Evolutionary conservation across 1,140 invertebrate species (phyloP).

Genomic region (Amphibalanus amphitrite): DNA sequence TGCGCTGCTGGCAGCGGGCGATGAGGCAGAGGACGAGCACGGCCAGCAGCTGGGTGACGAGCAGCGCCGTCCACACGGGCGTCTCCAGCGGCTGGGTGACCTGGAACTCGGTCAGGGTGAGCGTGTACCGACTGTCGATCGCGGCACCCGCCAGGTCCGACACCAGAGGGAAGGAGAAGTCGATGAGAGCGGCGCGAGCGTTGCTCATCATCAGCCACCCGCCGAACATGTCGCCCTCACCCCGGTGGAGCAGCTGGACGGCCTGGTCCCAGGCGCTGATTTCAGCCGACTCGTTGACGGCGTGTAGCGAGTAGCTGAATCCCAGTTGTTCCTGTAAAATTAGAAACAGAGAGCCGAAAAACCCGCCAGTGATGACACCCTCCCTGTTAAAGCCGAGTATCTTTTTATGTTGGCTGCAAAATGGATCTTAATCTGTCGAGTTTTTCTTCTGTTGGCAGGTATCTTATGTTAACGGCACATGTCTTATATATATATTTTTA

Average conservation of each 20-base stretch:
- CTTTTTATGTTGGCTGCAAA: no score
- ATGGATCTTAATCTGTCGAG: no score
- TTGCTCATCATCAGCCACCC: background rate
- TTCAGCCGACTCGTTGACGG: background rate
- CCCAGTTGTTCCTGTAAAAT: background rate
- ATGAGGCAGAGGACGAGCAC: background rate
- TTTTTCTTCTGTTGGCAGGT: no score
- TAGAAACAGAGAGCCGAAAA: background rate
- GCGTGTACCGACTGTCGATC: background rate
- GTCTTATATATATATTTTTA: no score
- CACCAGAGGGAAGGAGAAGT: background rate
- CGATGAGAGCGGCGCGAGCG: background rate
- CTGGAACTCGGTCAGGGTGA: background rate
- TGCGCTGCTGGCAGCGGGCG: background rate
- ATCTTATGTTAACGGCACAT: no score
- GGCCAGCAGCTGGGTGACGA: background rate
- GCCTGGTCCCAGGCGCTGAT: background rate
- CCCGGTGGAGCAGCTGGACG: background rate
- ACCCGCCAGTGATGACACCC: background rate
- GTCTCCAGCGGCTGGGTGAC: background rate
- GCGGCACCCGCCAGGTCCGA: background rate
- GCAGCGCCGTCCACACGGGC: background rate
- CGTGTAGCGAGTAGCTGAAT: background rate
- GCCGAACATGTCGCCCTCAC: background rate
- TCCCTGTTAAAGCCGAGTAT: background rate